Evolutionary conservation across 37 sponge, comb jelly and placozoan genomes (phyloP), one percentile per base, ranked within the genome.

Genomic region (Aphrocallistes beatrix): DNA sequence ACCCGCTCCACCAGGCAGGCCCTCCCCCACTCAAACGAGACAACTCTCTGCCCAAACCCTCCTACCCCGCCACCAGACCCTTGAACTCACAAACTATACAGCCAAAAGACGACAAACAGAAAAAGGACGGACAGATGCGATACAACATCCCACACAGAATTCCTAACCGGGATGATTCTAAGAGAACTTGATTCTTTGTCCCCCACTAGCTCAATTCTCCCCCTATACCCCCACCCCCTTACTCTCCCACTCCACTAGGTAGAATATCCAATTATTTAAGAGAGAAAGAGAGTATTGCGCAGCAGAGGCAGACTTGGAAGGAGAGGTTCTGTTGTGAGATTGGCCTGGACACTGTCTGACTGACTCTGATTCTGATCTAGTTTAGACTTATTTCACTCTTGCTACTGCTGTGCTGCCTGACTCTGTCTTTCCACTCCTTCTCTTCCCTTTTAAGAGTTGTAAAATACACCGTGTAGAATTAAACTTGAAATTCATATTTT

Each of bases 191-290:
- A 13, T 30, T 28, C 75, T 30, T 13, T 28, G 10, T 25, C 28
- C 34, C 21, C 25, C 10, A 32, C n/a, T 28, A 30, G 75, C 8
- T 60, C 21, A 19, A 19, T 60, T 30, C 1, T 30, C 75, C 75
- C 21, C 75, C 75, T 13, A 8, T 60, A 60, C 28, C 34, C 21
- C 25, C 10, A 32, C n/a, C 21, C 28, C 28, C 8, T 60, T 28
- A 19, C 75, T 60, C 75, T 8, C 75, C 75, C 75, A 19, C 75
- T 47, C 49, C 13, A 60, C 75, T 60, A 60, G 75, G 75, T 60
- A 60, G n/a, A 3, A 19, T 60, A 25, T 19, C 10, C 75, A 60
- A 3, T 19, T 60, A 60, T 60, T 60, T 60, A 60, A 60, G 75
- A 60, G n/a, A 60, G 75, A 60, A 19, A 25, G 32, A 60, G 3